Conservation (phyloP, 1,140 invertebrate genomes). For the Zaprionus tsacasi region DNA sequence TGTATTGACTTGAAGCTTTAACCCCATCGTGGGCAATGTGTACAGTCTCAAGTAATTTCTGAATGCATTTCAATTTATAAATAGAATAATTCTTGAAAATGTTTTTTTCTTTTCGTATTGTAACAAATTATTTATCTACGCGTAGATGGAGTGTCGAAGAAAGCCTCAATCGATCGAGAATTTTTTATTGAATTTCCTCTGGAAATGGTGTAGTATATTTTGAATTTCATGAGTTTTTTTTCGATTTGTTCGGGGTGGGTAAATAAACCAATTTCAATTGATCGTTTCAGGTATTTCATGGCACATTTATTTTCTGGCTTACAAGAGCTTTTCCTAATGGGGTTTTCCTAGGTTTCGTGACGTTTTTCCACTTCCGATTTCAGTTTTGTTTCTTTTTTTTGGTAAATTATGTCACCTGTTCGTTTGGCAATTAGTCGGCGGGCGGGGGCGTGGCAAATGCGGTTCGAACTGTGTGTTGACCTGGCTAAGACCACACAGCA, state of each 20-base stretch:
- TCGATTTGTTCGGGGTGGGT: not conserved
- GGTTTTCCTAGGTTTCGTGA: not conserved
- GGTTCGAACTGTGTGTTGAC: not conserved
- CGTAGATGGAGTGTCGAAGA: not conserved
- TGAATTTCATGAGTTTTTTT: not conserved
- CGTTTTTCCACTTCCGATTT: slow-evolving; percentile 10
- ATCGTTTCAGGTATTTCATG: not conserved
- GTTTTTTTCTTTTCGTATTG: not conserved
- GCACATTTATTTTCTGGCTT: not conserved
- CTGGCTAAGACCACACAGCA: slow-evolving; percentile 23
- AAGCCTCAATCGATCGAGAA: not conserved
- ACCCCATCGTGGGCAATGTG: not conserved
- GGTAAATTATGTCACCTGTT: slow-evolving; percentile 15
- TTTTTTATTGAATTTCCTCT: slow-evolving; percentile 3
- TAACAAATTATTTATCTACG: not conserved
- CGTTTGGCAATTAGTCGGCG: slow-evolving; percentile 12
- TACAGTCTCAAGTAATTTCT: not conserved
- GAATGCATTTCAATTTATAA: not conserved
- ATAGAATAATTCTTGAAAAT: not conserved
- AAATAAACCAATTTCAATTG: not conserved
- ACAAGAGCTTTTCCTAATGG: not conserved
- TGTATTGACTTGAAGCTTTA: not conserved
- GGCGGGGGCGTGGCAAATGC: not conserved
- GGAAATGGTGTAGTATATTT: not conserved
- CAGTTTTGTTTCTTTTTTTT: not conserved